Base-by-base conservation (phyloP, 2,888 invertebrate genomes). In the Himalopsyche tibetana region DNA sequence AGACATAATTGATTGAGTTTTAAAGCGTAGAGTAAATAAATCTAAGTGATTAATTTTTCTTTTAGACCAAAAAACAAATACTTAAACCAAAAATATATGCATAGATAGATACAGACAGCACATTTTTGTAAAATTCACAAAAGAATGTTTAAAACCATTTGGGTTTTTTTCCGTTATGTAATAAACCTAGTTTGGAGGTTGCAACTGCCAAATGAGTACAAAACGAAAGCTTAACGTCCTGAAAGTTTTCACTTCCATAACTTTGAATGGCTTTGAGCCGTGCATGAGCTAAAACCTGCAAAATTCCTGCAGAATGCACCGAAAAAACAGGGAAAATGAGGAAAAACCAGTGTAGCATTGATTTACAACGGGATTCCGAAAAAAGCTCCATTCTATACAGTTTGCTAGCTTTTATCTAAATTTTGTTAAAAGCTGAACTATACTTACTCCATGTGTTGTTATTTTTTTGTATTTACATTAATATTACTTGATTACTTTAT, bases 221-320 rank as follows among this genome's bases (percentile, higher is more conserved):
- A 63, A 63, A 63, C 28, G 28, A 63, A 63, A 63, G 63, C 63
- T 19, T 63, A 63, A 63, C 63, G 19, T 63, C 63, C 63, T 11
- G 63, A 63, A 63, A 63, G 63, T 63, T 63, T 63, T 63, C 63
- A 63, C 63, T 63, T 63, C 63, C 63, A 63, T 63, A 63, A 63
- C 63, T 63, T 63, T 63, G 63, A 63, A 63, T 63, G 63, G 63
- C 63, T 63, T 63, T 63, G 63, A 63, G 63, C 63, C 19, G 19
- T 63, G 19, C 63, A 63, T 28, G 28, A 63, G 63, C 28, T 63
- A 19, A 63, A 63, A 63, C 63, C 63, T 63, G 63, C 11, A 63
- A 63, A 63, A 63, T 63, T 63, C 63, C 63, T 63, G 19, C 63
- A 19, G 63, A n/a, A 63, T 63, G 63, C 63, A 63, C 19, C 19